These are phyloP conservation scores for Podarcis cretensis DNA, from an alignment of 2,113 vertebrate species.

Conservation along the genomic window DNA sequence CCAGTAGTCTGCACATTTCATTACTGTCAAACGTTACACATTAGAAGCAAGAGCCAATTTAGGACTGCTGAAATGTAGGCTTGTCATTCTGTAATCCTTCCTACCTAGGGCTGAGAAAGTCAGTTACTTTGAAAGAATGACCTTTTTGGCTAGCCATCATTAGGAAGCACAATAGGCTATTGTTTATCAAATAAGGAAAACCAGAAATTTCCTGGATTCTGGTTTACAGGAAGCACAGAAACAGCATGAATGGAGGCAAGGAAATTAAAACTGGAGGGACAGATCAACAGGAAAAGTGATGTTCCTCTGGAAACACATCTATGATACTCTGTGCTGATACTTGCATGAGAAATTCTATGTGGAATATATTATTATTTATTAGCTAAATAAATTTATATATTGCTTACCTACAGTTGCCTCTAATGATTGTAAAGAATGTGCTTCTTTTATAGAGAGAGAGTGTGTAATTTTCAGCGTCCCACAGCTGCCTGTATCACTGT, in stretches of 20 bases:
- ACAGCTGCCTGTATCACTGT: background rate
- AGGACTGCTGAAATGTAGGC: background rate
- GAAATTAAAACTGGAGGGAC: fast-evolving
- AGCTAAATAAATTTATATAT: too few relatives aligned
- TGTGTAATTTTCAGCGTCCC: background rate
- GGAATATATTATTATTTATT: too few relatives aligned
- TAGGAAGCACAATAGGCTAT: fast-evolving
- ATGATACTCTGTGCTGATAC: background rate
- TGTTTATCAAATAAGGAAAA: background rate
- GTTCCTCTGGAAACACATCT: fast-evolving
- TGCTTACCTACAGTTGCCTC: too few relatives aligned
- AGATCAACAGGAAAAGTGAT: background rate
- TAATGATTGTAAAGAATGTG: too few relatives aligned
- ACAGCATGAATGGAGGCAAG: background rate
- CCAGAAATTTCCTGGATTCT: conserved; percentile 31
- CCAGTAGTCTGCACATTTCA: background rate
- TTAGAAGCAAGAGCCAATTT: background rate
- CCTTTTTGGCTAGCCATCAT: background rate
- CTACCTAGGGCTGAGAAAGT: background rate
- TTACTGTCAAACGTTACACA: background rate
- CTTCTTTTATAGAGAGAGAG: too few relatives aligned
- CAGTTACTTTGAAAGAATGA: background rate
- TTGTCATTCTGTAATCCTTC: background rate
- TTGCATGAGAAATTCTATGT: background rate
- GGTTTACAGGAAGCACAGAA: fast-evolving